Percentiles rank a stretch among this genome's conserved stretches.
phyloP scores from a whole-genome alignment of 2,113 vertebrate genomes.

The Anoura caudifer region DNA sequence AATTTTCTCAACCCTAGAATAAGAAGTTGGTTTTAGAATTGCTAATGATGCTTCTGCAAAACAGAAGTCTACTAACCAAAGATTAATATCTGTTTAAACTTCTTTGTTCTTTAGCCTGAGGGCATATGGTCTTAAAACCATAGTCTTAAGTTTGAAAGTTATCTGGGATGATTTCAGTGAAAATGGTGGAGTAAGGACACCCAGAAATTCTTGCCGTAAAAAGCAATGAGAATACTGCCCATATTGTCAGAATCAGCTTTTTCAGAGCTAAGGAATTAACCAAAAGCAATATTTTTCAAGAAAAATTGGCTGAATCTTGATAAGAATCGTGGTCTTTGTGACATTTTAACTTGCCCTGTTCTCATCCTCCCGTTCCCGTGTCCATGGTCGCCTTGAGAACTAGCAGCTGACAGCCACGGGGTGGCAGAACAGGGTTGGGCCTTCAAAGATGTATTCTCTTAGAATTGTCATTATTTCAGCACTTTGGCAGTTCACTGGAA shows the following conservation, averaged over 20 bases:
- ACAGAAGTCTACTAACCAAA: neutral
- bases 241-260: neutral
- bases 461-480: neutral
- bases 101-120: neutral
- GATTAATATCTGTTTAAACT: neutral
- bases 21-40: neutral
- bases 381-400: neutral
- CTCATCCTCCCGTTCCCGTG: neutral
- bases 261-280: constrained; percentile 14
- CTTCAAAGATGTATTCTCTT: neutral
- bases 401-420: neutral
- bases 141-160: neutral
- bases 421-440: neutral
- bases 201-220: neutral
- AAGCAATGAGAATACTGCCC: neutral
- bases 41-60: neutral
- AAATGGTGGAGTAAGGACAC: neutral
- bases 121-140: neutral
- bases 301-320: neutral
- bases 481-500: neutral
- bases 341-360: neutral
- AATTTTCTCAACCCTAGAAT: neutral
- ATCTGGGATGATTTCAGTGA: neutral
- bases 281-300: neutral
- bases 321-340: neutral